Conservation (phyloP, 2,888 invertebrate genomes). For the Thera britannica region DNA sequence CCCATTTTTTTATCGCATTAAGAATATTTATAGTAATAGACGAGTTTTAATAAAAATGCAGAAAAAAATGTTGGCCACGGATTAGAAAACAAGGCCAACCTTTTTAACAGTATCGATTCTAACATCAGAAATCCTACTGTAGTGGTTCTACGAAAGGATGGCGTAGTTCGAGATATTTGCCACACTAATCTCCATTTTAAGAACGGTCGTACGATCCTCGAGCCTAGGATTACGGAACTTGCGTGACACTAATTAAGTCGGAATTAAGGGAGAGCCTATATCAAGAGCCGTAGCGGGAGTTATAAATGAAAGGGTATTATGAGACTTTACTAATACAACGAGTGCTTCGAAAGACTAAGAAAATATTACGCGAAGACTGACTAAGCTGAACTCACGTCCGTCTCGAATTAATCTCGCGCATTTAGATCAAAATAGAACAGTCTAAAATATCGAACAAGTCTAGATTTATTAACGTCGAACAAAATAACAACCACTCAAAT, state of each 20-base stretch:
- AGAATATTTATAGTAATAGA: neutral
- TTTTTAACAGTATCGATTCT: slow-evolving; percentile 19
- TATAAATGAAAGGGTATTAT: slow-evolving; percentile 83
- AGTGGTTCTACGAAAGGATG: slow-evolving; percentile 75
- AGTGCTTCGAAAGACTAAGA: slow-evolving; percentile 44
- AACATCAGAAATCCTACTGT: slow-evolving; percentile 40
- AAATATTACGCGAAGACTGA: slow-evolving; percentile 22
- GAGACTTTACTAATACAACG: slow-evolving; percentile 70
- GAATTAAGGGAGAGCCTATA: slow-evolving; percentile 82
- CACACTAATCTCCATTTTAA: slow-evolving; percentile 84
- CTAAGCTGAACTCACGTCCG: slow-evolving; percentile 6
- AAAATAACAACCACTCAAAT: slow-evolving; percentile 35
- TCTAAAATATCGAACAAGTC: slow-evolving; percentile 33
- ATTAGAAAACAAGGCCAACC: neutral
- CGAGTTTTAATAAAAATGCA: neutral
- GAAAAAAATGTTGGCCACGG: neutral
- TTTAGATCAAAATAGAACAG: slow-evolving; percentile 33
- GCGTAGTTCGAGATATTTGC: slow-evolving; percentile 82
- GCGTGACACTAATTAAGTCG: slow-evolving; percentile 85
- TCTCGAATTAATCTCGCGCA: slow-evolving; percentile 23
- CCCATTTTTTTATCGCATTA: no score
- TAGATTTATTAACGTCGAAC: slow-evolving; percentile 37
- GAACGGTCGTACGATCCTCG: slow-evolving; percentile 80
- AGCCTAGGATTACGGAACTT: slow-evolving; percentile 84
- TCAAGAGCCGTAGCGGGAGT: slow-evolving; percentile 80